phyloP scores from a whole-genome alignment of 1,140 invertebrate genomes.

The Bombus confusus region DNA sequence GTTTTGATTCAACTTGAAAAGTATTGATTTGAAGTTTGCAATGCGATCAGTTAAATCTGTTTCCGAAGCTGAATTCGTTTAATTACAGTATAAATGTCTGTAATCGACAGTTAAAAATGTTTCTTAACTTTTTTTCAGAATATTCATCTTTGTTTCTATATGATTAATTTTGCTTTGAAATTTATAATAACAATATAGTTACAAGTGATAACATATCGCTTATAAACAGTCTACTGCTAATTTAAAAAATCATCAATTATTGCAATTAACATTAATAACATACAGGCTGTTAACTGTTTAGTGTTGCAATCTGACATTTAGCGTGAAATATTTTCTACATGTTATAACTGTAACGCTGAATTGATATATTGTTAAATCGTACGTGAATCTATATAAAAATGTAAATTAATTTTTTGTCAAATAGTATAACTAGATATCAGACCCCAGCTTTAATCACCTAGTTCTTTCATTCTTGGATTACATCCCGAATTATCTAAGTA shows the following conservation, averaged over 20 bases:
- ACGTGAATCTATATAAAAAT: constrained; percentile 84
- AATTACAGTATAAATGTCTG: neutral
- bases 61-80: neutral
- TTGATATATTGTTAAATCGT: neutral
- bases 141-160: neutral
- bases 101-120: neutral
- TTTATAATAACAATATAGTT: neutral
- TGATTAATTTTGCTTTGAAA: neutral
- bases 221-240: neutral
- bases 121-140: neutral
- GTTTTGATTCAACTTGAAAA: too few relatives aligned
- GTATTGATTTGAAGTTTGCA: neutral
- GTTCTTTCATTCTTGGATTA: constrained; percentile 71
- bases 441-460: constrained; percentile 80
- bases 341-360: too few relatives aligned
- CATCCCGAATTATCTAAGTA: constrained; percentile 72
- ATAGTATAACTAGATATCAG: constrained; percentile 92
- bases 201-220: neutral
- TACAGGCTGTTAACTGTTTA: neutral
- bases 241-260: neutral
- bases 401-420: constrained; percentile 90
- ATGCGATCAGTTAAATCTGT: neutral
- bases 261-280: neutral
- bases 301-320: neutral
- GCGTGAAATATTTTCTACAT: neutral